A percentile compares a stretch with the other conserved stretches of the same genome.
phyloP scores from a whole-genome alignment of 2,888 invertebrate species.

The Noctua fimbriata region DNA sequence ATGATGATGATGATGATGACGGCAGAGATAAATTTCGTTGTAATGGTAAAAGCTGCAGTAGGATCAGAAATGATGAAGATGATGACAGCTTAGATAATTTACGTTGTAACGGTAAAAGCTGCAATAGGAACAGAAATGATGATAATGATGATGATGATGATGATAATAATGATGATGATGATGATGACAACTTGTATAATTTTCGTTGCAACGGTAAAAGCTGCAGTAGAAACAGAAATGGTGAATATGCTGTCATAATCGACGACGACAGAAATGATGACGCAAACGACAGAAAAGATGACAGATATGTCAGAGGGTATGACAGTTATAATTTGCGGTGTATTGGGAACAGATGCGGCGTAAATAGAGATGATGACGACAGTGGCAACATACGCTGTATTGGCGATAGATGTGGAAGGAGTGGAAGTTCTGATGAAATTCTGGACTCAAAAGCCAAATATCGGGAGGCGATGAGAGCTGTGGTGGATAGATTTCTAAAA shows the following conservation, averaged over 20 bases:
- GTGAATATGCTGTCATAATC: neutral
- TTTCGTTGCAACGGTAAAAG: neutral
- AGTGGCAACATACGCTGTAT: conserved; percentile 18
- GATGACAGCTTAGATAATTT: neutral
- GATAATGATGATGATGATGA: neutral
- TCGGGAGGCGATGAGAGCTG: neutral
- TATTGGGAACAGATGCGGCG: conserved; percentile 25
- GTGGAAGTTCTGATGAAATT: conserved; percentile 3
- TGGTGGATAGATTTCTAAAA: conserved; percentile 1
- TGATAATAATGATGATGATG: neutral
- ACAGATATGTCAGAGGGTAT: neutral
- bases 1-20: neutral
- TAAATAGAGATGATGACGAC: conserved; percentile 3
- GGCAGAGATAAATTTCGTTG: neutral
- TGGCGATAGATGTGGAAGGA: conserved; percentile 29
- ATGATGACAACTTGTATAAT: neutral
- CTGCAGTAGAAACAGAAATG: neutral
- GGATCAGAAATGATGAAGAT: neutral
- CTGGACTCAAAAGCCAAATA: neutral
- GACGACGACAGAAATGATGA: neutral
- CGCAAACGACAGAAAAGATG: neutral
- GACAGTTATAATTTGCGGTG: conserved; percentile 14
- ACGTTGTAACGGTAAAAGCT: neutral
- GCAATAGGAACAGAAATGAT: neutral
- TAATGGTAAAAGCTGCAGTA: neutral